Evolutionary conservation across 1,140 invertebrate species (phyloP), one percentile per base, ranked within the genome.

Genomic region (Lasioglossum baleicum): DNA sequence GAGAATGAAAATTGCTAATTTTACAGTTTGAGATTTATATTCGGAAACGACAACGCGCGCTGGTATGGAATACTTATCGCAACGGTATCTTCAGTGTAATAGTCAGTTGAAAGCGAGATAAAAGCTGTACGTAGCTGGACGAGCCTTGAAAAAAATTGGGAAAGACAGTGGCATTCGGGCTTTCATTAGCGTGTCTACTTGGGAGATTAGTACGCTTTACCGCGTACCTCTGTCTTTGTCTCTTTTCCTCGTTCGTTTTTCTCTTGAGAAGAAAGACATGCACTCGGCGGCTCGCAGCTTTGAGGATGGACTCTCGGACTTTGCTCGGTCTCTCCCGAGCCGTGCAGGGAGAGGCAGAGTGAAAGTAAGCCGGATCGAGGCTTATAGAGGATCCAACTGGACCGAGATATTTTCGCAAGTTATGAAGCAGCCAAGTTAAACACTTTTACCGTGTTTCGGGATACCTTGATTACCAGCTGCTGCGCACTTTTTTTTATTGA

Each of bases 151-250:
- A 80, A 80, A 82, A 81, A 64, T 68, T 56, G 75, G 65, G 69
- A 81, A 91, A 90, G 91, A 91, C 88, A 90, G 86, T 88, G 84
- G 83, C 83, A 77, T 80, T 81, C 81, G 76, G 83, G 81, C 90
- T 92, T 92, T 92, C 90, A 92, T 90, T 91, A 91, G 87, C 88
- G 86, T 88, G 83, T 88, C 87, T 91, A 90, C 88, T 92, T 87
- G 90, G 80, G 88, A 92, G 89, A 92, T 92, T 90, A 90, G 89
- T 78, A 87, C 81, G 84, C 90, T 92, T 90, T 90, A 88, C 85
- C 83, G 83, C 78, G 80, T 69, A 65, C 67, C 85, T 80, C 83
- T 87, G 71, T 77, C 80, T 85, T 64, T 74, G 73, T 87, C 73
- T 81, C 60, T 83, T 75, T 75, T 81, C 64, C 81, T 85, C 72